A percentile compares a stretch with the other conserved stretches of the same genome.
Evolutionary conservation across 2,797 vertebrate genomes (phyloP).

Genomic region (Cygnus olor): DNA sequence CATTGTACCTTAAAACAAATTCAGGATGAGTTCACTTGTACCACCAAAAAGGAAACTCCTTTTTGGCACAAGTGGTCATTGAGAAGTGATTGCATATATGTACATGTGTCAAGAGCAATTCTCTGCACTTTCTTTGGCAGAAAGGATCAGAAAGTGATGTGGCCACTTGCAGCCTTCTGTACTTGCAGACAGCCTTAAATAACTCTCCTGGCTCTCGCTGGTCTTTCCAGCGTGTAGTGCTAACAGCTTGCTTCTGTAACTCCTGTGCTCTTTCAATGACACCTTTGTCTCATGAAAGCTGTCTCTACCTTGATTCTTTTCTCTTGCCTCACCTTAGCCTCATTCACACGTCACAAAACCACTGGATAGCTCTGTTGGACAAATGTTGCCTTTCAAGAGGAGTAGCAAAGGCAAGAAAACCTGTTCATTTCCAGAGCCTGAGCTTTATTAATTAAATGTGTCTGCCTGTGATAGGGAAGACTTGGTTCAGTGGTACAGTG

Average conservation of each 20-base stretch:
- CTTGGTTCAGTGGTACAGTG: not conserved
- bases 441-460: not conserved
- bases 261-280: constrained; percentile 1
- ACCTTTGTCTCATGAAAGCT: not conserved
- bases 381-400: not conserved
- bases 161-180: not conserved
- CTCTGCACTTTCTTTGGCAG: not conserved
- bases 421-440: not conserved
- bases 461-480: not conserved
- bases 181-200: not conserved
- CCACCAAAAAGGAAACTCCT: not conserved
- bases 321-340: not conserved
- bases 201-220: not conserved
- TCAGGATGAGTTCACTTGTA: not conserved
- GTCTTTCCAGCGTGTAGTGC: not conserved
- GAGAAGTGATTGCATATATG: not conserved
- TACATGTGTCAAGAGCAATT: not conserved
- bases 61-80: not conserved
- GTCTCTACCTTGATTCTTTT: not conserved
- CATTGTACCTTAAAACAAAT: not conserved
- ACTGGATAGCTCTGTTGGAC: not conserved
- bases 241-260: not conserved
- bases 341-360: constrained; percentile 5
- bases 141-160: not conserved
- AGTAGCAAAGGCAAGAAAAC: not conserved